phyloP scores from a whole-genome alignment of 2,113 vertebrate genomes.

The Balaeniceps rex region DNA sequence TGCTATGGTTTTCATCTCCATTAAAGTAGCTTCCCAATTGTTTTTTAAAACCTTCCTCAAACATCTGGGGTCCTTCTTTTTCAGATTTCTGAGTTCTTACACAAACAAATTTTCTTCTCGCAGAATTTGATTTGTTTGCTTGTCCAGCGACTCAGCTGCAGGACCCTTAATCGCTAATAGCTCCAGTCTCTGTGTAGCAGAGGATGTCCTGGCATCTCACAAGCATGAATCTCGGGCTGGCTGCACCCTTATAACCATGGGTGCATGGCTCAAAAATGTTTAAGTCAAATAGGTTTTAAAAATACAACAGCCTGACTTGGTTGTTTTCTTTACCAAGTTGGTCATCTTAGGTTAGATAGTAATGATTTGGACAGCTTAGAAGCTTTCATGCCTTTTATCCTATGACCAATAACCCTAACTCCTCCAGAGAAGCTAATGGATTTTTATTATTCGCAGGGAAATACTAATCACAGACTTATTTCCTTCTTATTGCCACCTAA shows the following conservation, averaged over 20 bases:
- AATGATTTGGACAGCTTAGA: background rate
- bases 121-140: background rate
- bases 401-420: background rate
- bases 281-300: background rate
- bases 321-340: background rate
- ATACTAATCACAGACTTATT: background rate
- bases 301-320: background rate
- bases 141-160: background rate
- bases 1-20: background rate
- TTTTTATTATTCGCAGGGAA: background rate
- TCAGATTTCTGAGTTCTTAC: background rate
- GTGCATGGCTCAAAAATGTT: background rate
- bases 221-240: background rate
- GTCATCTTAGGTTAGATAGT: background rate
- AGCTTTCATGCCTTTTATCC: background rate
- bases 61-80: background rate
- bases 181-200: background rate
- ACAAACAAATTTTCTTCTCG: background rate
- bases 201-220: background rate
- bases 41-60: background rate
- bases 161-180: background rate
- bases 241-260: background rate
- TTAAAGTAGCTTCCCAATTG: background rate
- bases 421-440: background rate
- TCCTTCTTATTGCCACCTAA: background rate